These are phyloP conservation scores for Nanorana parkeri DNA, from an alignment of 2,113 vertebrate species.

Conservation along the genomic window DNA sequence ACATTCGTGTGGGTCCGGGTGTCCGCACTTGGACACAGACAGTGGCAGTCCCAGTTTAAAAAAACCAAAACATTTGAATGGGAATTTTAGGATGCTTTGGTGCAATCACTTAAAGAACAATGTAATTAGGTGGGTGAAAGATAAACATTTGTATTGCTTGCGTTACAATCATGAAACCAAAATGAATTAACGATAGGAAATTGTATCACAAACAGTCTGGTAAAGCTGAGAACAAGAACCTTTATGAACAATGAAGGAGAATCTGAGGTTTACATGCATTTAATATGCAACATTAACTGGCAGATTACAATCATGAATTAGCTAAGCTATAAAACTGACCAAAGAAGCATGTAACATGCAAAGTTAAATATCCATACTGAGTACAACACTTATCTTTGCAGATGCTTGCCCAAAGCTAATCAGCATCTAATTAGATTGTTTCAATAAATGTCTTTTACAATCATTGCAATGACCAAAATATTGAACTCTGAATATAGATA, in stretches of 20 bases:
- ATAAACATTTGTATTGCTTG: no score
- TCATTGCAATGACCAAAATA: not conserved
- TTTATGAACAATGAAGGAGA: constrained; percentile 46
- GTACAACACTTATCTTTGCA: constrained; percentile 53
- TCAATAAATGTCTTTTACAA: constrained; percentile 1
- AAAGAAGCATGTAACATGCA: constrained; percentile 8
- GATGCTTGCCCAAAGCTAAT: constrained; percentile 18
- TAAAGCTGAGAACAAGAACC: not conserved
- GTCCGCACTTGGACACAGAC: no score
- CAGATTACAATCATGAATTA: constrained; percentile 54
- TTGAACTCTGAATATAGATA: not conserved
- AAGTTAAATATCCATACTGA: constrained; percentile 30
- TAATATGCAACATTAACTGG: constrained; percentile 46
- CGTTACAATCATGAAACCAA: no score
- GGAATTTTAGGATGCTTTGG: no score
- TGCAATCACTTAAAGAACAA: no score
- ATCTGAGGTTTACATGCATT: constrained; percentile 24
- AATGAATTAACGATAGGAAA: no score
- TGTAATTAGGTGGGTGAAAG: no score
- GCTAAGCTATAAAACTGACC: constrained; percentile 50
- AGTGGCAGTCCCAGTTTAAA: no score
- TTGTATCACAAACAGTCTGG: no score
- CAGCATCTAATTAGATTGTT: constrained; percentile 13
- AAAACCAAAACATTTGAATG: no score
- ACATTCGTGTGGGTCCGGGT: no score